Conservation (phyloP, 2,888 invertebrate species). For the Laothoe populi region DNA sequence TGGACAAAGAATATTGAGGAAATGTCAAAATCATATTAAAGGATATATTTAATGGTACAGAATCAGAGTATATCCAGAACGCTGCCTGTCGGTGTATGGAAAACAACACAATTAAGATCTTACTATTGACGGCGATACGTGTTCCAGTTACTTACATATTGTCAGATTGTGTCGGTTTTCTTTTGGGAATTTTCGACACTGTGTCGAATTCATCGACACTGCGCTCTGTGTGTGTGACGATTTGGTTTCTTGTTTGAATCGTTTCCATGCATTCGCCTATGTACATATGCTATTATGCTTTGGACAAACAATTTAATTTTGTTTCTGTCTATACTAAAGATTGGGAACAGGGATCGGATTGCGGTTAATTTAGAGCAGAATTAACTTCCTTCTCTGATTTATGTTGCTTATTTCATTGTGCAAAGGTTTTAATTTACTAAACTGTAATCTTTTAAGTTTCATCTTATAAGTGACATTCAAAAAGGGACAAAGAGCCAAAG, state of each 20-base stretch:
- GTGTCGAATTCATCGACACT: background rate
- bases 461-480: too few relatives aligned
- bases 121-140: slow-evolving; percentile 51
- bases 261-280: slow-evolving; percentile 4
- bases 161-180: slow-evolving; percentile 26
- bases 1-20: background rate
- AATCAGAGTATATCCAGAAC: slow-evolving; percentile 57
- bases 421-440: too few relatives aligned
- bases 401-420: too few relatives aligned
- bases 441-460: too few relatives aligned
- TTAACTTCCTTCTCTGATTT: too few relatives aligned
- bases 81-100: slow-evolving; percentile 56
- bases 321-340: slow-evolving; percentile 3
- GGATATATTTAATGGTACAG: slow-evolving; percentile 31
- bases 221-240: background rate
- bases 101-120: slow-evolving; percentile 70
- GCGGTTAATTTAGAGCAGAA: background rate
- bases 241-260: slow-evolving; percentile 7
- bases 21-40: background rate
- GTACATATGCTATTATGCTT: slow-evolving; percentile 10
- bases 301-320: slow-evolving; percentile 9
- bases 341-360: too few relatives aligned
- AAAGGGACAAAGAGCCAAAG: too few relatives aligned
- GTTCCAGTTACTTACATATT: slow-evolving; percentile 44
- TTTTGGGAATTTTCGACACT: slow-evolving; percentile 3